Evolutionary conservation across 2,113 vertebrate species (phyloP).

Genomic region (Dipodomys spectabilis): DNA sequence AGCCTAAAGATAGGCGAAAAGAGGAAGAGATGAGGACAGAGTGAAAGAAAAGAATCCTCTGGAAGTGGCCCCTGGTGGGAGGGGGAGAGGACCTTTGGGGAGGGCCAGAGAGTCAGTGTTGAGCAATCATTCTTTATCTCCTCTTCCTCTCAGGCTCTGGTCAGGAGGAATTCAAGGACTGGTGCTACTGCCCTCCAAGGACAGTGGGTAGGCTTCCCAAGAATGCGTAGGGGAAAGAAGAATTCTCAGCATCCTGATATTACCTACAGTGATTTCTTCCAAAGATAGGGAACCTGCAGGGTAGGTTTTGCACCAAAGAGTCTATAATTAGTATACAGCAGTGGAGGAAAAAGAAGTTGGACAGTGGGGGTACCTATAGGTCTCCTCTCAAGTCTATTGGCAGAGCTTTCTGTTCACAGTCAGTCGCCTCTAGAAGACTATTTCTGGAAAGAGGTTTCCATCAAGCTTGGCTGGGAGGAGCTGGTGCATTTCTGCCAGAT

Average conservation of each 20-base stretch:
- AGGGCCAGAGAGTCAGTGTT: too few species aligned
- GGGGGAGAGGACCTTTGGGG: background rate
- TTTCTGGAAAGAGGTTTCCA: background rate
- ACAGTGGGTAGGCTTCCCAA: background rate
- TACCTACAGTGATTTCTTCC: background rate
- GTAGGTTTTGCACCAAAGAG: background rate
- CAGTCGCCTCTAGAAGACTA: background rate
- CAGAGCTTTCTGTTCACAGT: background rate
- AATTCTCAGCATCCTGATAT: background rate
- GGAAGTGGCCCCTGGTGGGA: background rate
- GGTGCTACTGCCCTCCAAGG: background rate
- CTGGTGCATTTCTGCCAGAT: background rate
- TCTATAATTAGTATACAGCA: background rate
- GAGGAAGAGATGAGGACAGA: background rate
- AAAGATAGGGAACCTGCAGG: background rate
- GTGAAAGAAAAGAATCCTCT: background rate
- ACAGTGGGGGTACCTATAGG: background rate
- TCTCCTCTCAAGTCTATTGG: background rate
- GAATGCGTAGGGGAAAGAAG: background rate
- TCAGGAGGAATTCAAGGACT: background rate
- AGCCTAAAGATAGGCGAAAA: slow-evolving; percentile 38
- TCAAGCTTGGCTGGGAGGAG: background rate
- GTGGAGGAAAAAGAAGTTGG: background rate
- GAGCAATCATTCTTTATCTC: background rate
- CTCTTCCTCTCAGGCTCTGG: background rate